Evolutionary conservation across 2,797 vertebrate species (phyloP).

Genomic region (Peromyscus aztecus): DNA sequence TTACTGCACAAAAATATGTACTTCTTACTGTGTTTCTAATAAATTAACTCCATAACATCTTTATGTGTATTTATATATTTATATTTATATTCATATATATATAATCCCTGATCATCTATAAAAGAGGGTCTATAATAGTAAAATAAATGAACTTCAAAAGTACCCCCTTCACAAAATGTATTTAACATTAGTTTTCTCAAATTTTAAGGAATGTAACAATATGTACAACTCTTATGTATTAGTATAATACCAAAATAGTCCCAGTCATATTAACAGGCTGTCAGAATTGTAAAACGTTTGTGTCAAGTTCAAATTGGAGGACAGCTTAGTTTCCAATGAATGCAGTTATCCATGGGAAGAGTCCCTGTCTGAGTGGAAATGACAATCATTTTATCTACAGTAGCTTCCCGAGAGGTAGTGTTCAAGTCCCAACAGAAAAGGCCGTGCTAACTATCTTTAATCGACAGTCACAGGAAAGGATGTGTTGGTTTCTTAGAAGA

Average conservation of each 20-base stretch:
- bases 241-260: conserved; percentile 89
- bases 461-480: conserved; percentile 74
- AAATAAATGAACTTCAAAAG: conserved; percentile 91
- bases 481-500: conserved; percentile 69
- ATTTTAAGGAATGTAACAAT: conserved; percentile 90
- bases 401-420: conserved; percentile 92
- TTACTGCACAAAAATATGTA: conserved; percentile 91
- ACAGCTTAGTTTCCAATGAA: conserved; percentile 81
- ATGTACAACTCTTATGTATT: conserved; percentile 89
- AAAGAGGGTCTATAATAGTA: conserved; percentile 91
- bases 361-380: conserved; percentile 85
- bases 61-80: conserved; percentile 85
- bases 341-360: conserved; percentile 76
- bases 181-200: conserved; percentile 87
- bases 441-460: conserved; percentile 87
- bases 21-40: conserved; percentile 91
- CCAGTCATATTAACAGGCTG: conserved; percentile 84
- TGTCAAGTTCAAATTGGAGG: conserved; percentile 86
- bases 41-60: conserved; percentile 90
- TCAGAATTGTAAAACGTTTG: conserved; percentile 81
- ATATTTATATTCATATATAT: conserved; percentile 78
- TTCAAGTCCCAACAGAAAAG: conserved; percentile 86
- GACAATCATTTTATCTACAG: conserved; percentile 90
- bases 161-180: conserved; percentile 91
- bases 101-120: conserved; percentile 92